phyloP scores from a whole-genome alignment of 2,888 invertebrate genomes.

The Drosophila mulleri region DNA sequence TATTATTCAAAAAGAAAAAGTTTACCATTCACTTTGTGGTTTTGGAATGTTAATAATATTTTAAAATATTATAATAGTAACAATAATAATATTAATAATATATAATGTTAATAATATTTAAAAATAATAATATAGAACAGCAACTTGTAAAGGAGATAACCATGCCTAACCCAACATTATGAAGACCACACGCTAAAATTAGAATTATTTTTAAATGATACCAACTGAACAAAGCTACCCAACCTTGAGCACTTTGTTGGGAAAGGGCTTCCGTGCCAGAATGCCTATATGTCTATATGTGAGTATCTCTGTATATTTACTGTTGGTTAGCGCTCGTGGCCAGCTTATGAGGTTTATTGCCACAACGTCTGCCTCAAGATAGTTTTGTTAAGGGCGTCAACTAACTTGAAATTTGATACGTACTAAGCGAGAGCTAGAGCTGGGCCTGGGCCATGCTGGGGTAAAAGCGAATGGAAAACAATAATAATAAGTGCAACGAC shows the following conservation, averaged over 20 bases:
- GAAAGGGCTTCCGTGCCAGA: slow-evolving; percentile 8
- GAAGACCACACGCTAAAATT: background rate
- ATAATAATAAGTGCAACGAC: slow-evolving; percentile 42
- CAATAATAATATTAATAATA: too few relatives aligned
- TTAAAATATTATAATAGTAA: background rate
- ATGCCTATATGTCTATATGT: background rate
- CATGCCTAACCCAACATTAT: too few relatives aligned
- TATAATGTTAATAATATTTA: background rate
- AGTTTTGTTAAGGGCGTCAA: slow-evolving; percentile 29
- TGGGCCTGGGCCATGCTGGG: slow-evolving; percentile 17
- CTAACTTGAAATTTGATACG: slow-evolving; percentile 59
- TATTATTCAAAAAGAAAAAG: too few relatives aligned
- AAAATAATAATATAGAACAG: too few relatives aligned
- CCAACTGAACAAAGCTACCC: slow-evolving; percentile 4
- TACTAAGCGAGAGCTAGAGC: slow-evolving; percentile 9
- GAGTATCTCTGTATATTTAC: slow-evolving; percentile 21
- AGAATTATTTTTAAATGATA: background rate
- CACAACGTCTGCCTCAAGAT: slow-evolving; percentile 46
- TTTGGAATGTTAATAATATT: too few relatives aligned
- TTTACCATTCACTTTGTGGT: too few relatives aligned
- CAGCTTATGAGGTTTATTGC: slow-evolving; percentile 57
- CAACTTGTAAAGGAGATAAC: too few relatives aligned
- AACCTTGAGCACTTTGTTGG: slow-evolving; percentile 2
- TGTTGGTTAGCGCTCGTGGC: slow-evolving; percentile 31
- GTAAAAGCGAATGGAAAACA: slow-evolving; percentile 27